Conservation (phyloP, 2,888 invertebrate species). For the Ectobius pallidus region DNA sequence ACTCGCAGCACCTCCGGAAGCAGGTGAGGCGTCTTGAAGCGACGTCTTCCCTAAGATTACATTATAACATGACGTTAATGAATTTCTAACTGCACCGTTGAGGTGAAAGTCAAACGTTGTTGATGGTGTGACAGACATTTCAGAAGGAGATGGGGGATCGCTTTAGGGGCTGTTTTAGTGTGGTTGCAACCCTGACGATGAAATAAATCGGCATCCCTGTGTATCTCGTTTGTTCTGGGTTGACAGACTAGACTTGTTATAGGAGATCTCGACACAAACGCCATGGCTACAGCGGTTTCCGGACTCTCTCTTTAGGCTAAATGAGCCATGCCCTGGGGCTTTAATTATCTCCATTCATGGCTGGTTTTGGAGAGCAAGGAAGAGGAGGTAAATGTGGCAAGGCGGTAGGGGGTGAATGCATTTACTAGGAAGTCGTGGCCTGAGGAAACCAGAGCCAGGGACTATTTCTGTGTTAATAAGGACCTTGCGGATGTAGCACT, state of each 20-base stretch:
- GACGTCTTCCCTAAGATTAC: too few species aligned
- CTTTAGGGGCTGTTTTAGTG: not conserved
- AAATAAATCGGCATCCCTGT: slow-evolving; percentile 35
- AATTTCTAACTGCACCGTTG: not conserved
- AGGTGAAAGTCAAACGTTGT: slow-evolving; percentile 17
- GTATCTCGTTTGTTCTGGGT: slow-evolving; percentile 24
- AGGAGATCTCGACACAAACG: slow-evolving; percentile 8
- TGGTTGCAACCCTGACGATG: not conserved
- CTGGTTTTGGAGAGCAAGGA: slow-evolving; percentile 2
- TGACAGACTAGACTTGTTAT: slow-evolving; percentile 15
- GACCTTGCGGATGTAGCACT: not conserved
- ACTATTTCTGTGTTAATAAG: slow-evolving; percentile 1
- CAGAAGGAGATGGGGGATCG: not conserved
- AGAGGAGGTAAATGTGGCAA: not conserved
- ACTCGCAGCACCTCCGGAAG: too few species aligned
- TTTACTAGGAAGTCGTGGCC: slow-evolving; percentile 1
- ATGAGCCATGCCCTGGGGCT: slow-evolving; percentile 37
- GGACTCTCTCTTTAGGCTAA: slow-evolving; percentile 30
- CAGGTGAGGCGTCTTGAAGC: too few species aligned
- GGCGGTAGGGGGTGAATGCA: not conserved
- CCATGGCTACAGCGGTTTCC: slow-evolving; percentile 13
- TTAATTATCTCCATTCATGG: slow-evolving; percentile 39
- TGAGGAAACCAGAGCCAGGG: not conserved
- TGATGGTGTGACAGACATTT: not conserved
- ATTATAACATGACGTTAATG: not conserved